Base-by-base conservation (phyloP, 2,113 vertebrate genomes). In the Lichenostomus cassidix region DNA sequence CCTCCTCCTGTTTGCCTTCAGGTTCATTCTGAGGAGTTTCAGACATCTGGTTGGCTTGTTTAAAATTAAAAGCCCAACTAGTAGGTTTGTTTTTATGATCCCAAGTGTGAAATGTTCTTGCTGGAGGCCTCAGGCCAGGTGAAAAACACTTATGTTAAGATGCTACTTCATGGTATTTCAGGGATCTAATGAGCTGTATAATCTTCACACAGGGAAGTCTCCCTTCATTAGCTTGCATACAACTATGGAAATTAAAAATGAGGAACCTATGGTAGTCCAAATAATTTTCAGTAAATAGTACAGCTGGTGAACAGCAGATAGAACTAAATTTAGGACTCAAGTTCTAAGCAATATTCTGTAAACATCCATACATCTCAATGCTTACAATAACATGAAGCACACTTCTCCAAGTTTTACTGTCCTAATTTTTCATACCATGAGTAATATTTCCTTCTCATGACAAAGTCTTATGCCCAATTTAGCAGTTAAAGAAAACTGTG, bases 211-310 rank as follows among this genome's bases (percentile, higher is more conserved):
- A 78, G 75, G 52, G 27, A 94, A 80, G 47, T 21, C 37, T 56
- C 71, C 71, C 37, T 74, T 67, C 44, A 71, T 86, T 23, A 83
- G 68, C 35, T 69, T 79, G 59, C 1, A 1, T 46, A 70, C 42
- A 74, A 31, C 65, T 80, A 64, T 25, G 44, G 58, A 93, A 83
- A 80, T 88, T 75, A 87, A 94, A 77, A 81, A 67, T 68, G 59
- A 90, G 60, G 37, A 83, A 50, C 76, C 47, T 81, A n/a, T 22
- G 20, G 29, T 11, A 92, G 29, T 42, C 27, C 56, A 83, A 81
- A 44, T 93, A 94, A 75, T 89, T 92, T 80, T 83, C 80, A 83
- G 35, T 74, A 92, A 94, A 50, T 49, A 93, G 86, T 87, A 95
- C 73, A 94, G 89, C 92, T 83, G 47, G 83, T 92, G 64, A 94